These are phyloP conservation scores for Drosophila anomelani DNA, from an alignment of 2,888 invertebrate genomes.

Conservation along the genomic window DNA sequence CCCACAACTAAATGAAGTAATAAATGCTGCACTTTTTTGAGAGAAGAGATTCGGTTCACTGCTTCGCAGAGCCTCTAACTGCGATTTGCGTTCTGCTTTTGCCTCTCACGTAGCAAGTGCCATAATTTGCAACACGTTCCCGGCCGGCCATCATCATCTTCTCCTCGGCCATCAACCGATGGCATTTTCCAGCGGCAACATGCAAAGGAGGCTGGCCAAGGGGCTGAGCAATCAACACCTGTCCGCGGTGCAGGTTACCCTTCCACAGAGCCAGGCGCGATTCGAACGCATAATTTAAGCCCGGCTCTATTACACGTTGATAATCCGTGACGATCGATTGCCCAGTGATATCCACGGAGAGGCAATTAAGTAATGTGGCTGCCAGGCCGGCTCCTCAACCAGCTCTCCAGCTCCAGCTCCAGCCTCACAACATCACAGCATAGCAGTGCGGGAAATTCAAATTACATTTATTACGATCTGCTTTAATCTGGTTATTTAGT, in stretches of 20 bases:
- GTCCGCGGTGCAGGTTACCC: constrained; percentile 58
- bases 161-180: constrained; percentile 36
- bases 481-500: constrained; percentile 82
- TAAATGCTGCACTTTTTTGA: constrained; percentile 4
- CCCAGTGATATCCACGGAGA: constrained; percentile 69
- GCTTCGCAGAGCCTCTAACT: background rate
- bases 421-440: constrained; percentile 1
- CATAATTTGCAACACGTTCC: constrained; percentile 83
- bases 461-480: constrained; percentile 82
- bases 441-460: constrained; percentile 67
- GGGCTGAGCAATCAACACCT: constrained; percentile 82
- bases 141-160: constrained; percentile 57
- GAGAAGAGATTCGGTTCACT: constrained; percentile 15
- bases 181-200: constrained; percentile 38
- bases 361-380: constrained; percentile 75
- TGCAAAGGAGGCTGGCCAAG: constrained; percentile 33
- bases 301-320: constrained; percentile 67
- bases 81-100: constrained; percentile 32
- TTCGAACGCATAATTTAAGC: constrained; percentile 68
- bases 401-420: constrained; percentile 26
- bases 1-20: constrained; percentile 50
- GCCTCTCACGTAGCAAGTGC: constrained; percentile 81
- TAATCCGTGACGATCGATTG: constrained; percentile 81
- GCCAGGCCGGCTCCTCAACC: constrained; percentile 14
- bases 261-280: constrained; percentile 30